phyloP scores from a whole-genome alignment of 1,140 invertebrate genomes.

The Drosophila sp. region DNA sequence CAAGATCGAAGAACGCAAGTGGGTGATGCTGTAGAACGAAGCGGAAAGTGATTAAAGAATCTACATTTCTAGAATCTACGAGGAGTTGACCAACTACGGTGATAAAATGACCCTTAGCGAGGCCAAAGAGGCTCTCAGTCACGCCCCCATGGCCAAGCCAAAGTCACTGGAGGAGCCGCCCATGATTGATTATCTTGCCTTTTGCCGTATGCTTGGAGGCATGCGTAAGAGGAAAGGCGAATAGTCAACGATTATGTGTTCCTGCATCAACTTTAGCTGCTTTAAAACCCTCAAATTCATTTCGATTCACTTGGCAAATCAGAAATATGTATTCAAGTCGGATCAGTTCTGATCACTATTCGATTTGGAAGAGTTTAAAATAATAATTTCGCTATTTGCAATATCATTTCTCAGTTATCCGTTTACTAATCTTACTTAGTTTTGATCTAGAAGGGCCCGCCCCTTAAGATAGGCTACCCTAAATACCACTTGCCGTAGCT shows the following conservation, averaged over 20 bases:
- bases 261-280: background rate
- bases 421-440: background rate
- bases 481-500: conserved; percentile 13
- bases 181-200: conserved; percentile 86
- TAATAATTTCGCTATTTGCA: no score
- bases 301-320: background rate
- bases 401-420: no score
- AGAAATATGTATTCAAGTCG: background rate
- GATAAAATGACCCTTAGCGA: conserved; percentile 86
- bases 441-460: background rate
- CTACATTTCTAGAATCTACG: conserved; percentile 83
- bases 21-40: conserved; percentile 27
- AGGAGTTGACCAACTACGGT: conserved; percentile 86
- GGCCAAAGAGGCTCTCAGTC: conserved; percentile 86
- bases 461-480: background rate
- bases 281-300: background rate
- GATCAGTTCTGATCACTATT: background rate
- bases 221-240: conserved; percentile 83
- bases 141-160: conserved; percentile 85
- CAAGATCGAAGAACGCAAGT: conserved; percentile 86
- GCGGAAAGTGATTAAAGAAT: background rate
- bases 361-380: no score
- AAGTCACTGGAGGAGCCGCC: conserved; percentile 82
- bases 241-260: conserved; percentile 7
- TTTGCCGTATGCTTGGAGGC: conserved; percentile 86